Evolutionary conservation across 1,140 invertebrate species (phyloP).

Genomic region (Drosophila orena): DNA sequence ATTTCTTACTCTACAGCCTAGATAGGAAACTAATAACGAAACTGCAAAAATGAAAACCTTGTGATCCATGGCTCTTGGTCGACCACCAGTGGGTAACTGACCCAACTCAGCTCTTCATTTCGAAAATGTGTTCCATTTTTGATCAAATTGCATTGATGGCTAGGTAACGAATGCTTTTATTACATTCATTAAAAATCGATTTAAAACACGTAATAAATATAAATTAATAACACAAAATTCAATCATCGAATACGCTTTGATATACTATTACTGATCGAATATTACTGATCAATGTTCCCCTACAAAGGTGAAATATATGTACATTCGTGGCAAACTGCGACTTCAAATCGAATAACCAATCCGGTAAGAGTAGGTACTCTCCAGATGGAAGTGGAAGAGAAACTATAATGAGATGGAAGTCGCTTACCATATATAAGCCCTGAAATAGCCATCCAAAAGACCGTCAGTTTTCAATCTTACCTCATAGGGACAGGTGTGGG

Average conservation of each 20-base stretch:
- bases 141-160: no score
- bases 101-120: no score
- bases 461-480: not conserved
- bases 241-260: no score
- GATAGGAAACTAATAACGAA: not conserved
- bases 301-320: slow-evolving; percentile 33
- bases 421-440: slow-evolving; percentile 36
- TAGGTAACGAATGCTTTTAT: no score
- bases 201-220: no score
- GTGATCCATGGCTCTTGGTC: not conserved
- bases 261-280: no score
- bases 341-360: slow-evolving; percentile 29
- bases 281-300: slow-evolving; percentile 15
- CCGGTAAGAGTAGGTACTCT: slow-evolving; percentile 41
- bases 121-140: no score
- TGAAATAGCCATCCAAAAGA: slow-evolving; percentile 1
- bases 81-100: no score
- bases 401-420: slow-evolving; percentile 24
- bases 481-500: slow-evolving; percentile 56
- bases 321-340: slow-evolving; percentile 23
- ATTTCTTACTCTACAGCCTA: slow-evolving; percentile 3
- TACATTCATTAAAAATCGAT: no score
- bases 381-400: slow-evolving; percentile 11
- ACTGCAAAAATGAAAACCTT: not conserved
- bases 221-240: no score